phyloP scores from a whole-genome alignment of 2,797 vertebrate genomes.

The Chrysocyon brachyurus region DNA sequence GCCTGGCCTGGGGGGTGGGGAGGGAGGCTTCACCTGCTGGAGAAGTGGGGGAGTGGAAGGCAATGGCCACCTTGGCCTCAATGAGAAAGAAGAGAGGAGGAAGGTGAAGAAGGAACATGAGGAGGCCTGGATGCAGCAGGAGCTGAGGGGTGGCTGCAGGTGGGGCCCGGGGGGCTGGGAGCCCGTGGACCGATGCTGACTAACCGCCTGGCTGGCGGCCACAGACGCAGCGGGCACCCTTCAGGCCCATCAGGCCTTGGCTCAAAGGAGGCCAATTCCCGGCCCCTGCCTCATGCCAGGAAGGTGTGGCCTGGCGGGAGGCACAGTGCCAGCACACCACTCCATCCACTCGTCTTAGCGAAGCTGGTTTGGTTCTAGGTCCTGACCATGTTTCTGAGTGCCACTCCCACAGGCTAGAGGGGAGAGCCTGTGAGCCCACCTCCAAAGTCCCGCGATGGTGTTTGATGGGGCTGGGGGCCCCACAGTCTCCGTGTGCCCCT shows the following conservation, averaged over 20 bases:
- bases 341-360: not conserved
- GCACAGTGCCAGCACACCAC: not conserved
- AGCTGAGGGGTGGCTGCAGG: too few species aligned
- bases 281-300: not conserved
- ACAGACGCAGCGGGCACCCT: not conserved
- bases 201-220: not conserved
- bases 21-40: not conserved
- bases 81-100: not conserved
- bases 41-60: too few species aligned
- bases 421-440: not conserved
- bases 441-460: not conserved
- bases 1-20: not conserved
- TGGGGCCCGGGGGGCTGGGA: not conserved
- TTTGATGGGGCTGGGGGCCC: not conserved
- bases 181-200: not conserved
- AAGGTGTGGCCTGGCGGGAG: not conserved
- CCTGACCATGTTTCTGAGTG: not conserved
- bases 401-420: not conserved
- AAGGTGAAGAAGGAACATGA: not conserved
- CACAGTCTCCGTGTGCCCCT: not conserved
- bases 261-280: not conserved
- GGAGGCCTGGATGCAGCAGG: not conserved
- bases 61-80: rapidly evolving
- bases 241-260: not conserved
- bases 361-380: not conserved